These are phyloP conservation scores for Odobenus rosmarus DNA, from an alignment of 2,113 vertebrate species.

Conservation along the genomic window DNA sequence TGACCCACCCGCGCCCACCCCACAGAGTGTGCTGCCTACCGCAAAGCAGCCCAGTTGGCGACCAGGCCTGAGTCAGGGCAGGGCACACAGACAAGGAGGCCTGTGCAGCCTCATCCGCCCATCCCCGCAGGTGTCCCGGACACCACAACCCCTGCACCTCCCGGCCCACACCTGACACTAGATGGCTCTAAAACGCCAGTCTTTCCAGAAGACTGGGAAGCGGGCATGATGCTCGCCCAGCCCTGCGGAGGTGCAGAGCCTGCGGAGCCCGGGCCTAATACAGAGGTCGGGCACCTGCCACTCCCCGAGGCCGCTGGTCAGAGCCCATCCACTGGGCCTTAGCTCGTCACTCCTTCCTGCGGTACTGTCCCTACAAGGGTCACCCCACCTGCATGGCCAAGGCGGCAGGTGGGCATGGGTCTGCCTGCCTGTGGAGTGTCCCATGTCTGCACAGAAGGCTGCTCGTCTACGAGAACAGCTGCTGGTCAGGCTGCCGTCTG, in stretches of 20 bases:
- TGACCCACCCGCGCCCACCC: background rate
- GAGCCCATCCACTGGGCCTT: background rate
- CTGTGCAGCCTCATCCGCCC: background rate
- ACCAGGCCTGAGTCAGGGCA: background rate
- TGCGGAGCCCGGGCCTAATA: background rate
- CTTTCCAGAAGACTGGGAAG: background rate
- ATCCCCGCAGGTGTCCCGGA: rapidly evolving
- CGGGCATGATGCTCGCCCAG: background rate
- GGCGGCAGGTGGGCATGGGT: background rate
- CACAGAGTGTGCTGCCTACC: rapidly evolving
- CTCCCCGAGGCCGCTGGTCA: background rate
- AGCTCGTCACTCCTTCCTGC: background rate
- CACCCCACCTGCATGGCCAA: background rate
- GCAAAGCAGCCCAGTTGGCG: background rate
- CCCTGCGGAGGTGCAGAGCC: background rate
- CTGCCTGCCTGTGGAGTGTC: background rate
- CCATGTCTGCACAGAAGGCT: background rate
- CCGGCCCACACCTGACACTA: background rate
- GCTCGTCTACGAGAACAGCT: background rate
- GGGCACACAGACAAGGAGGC: background rate
- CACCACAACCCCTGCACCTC: background rate
- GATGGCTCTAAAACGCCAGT: too few species aligned
- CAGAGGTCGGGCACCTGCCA: background rate
- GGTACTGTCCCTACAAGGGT: background rate
- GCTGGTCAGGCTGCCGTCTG: too few species aligned